A percentile compares a stretch with the other conserved stretches of the same genome.
phyloP scores from a whole-genome alignment of 2,797 vertebrate species.

The Chloroceryle amazona region DNA sequence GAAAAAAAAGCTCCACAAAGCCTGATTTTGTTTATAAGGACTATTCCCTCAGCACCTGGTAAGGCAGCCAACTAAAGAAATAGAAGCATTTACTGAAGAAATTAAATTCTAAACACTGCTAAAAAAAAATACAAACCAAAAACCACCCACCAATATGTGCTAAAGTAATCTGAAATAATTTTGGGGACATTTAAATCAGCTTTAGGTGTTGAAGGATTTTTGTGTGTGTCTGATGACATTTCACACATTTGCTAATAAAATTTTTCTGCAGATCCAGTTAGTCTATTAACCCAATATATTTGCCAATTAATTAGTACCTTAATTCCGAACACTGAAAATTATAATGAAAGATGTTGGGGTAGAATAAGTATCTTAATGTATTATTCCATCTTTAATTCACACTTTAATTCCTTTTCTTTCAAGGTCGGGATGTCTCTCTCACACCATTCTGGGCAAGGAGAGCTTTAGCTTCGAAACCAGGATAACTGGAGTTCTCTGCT shows the following conservation, averaged over 20 bases:
- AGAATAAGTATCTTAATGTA: background rate
- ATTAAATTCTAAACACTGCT: background rate
- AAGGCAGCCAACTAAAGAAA: background rate
- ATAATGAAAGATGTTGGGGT: background rate
- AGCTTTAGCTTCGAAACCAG: background rate
- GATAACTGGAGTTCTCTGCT: background rate
- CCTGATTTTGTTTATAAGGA: background rate
- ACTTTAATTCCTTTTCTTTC: background rate
- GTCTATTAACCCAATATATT: background rate
- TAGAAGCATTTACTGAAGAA: background rate
- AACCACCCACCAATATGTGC: fast-evolving
- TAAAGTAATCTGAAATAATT: background rate
- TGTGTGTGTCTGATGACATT: background rate
- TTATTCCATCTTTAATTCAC: background rate
- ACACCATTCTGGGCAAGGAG: background rate
- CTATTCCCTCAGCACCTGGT: background rate
- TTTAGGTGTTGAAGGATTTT: background rate
- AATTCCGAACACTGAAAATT: background rate
- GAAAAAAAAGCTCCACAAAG: background rate
- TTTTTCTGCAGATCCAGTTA: background rate
- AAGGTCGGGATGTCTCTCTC: background rate
- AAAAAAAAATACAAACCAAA: background rate
- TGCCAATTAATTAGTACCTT: background rate
- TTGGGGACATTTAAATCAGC: fast-evolving
- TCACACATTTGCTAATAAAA: background rate